These are phyloP conservation scores for Neria commutata DNA, from an alignment of 2,888 invertebrate species.

Conservation along the genomic window DNA sequence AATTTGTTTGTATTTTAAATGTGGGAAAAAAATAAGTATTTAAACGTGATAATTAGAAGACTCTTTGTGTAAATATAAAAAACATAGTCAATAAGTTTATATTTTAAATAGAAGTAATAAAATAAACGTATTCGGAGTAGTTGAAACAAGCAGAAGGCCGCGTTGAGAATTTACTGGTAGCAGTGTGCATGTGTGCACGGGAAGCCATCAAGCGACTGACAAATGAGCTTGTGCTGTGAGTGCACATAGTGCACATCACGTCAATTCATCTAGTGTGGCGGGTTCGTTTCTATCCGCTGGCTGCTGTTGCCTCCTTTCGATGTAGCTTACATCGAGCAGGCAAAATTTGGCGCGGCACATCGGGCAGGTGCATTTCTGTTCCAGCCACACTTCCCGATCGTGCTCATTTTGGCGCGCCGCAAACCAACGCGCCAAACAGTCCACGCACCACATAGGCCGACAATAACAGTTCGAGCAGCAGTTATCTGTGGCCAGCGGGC, in stretches of 20 bases:
- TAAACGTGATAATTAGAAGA: slow-evolving; percentile 51
- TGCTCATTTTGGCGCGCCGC: slow-evolving; percentile 78
- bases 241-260: too few species aligned
- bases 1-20: neutral
- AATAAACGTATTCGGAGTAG: slow-evolving; percentile 17
- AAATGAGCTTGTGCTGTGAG: too few species aligned
- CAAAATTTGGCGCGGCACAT: slow-evolving; percentile 86
- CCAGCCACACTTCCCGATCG: slow-evolving; percentile 77
- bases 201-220: too few species aligned
- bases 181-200: too few species aligned
- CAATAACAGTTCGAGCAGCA: slow-evolving; percentile 69
- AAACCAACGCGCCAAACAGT: slow-evolving; percentile 88
- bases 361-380: slow-evolving; percentile 84
- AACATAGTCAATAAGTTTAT: neutral
- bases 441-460: slow-evolving; percentile 88
- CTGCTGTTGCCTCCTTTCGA: slow-evolving; percentile 33
- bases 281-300: slow-evolving; percentile 11
- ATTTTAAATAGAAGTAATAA: neutral
- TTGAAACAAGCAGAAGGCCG: too few species aligned
- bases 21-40: slow-evolving; percentile 37
- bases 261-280: slow-evolving; percentile 36
- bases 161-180: too few species aligned
- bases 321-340: slow-evolving; percentile 77
- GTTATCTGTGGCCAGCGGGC: slow-evolving; percentile 53
- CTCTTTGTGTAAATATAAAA: slow-evolving; percentile 7